Conservation (phyloP, 2,113 vertebrate species). For the Ardeotis arabs region DNA sequence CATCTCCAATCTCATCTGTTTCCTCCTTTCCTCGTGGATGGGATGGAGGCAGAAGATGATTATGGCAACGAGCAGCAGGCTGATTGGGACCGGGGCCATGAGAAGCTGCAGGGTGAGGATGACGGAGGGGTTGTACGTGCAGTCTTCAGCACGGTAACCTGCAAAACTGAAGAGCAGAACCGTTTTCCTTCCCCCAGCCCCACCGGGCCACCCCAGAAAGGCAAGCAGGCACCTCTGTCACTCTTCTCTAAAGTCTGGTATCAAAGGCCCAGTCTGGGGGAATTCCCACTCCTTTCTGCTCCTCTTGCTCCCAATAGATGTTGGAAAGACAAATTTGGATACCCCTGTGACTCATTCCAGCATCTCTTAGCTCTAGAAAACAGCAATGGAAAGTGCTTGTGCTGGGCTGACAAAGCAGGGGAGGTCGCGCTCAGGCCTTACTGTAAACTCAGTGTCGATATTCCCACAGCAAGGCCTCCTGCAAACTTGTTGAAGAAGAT, state of each 20-base stretch:
- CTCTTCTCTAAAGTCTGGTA: neutral
- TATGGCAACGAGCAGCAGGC: conserved; percentile 74
- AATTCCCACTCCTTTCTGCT: neutral
- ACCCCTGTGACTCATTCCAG: neutral
- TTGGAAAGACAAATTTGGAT: neutral
- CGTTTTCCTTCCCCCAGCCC: neutral
- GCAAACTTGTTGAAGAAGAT: conserved; percentile 83
- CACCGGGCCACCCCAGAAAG: neutral
- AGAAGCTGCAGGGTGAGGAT: conserved; percentile 71
- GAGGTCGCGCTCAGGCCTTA: conserved; percentile 25
- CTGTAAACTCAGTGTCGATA: conserved; percentile 80
- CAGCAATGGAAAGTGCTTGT: neutral
- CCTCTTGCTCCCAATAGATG: neutral
- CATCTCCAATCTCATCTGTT: conserved; percentile 38
- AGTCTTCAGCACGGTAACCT: conserved; percentile 74
- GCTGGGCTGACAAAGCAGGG: neutral
- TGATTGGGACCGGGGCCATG: conserved; percentile 72
- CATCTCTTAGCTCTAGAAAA: neutral
- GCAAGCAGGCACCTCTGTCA: fast-evolving
- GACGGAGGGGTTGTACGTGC: conserved; percentile 60
- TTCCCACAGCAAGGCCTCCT: conserved; percentile 74
- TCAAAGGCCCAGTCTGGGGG: neutral
- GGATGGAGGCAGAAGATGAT: conserved; percentile 74
- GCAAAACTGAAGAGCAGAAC: conserved; percentile 64
- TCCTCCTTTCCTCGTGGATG: conserved; percentile 65